A percentile compares a stretch with the other conserved stretches of the same genome.
Conservation (phyloP, 2,888 invertebrate genomes). For the Keiferia lycopersicella region DNA sequence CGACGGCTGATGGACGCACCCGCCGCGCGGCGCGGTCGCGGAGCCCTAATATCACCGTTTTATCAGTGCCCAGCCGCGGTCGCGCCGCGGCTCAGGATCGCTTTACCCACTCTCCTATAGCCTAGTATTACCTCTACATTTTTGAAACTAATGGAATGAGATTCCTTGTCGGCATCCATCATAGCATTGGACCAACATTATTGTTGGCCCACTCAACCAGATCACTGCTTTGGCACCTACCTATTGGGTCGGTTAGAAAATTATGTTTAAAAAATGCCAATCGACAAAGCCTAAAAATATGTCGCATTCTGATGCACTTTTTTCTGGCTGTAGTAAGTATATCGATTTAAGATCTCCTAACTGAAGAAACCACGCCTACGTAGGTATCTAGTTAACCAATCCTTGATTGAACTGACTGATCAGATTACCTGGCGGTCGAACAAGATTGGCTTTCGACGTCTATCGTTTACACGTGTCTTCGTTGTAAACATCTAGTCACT, state of each 20-base stretch:
- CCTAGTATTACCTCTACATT: not conserved
- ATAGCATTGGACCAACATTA: no score
- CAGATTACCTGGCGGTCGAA: not conserved
- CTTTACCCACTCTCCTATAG: slow-evolving; percentile 20
- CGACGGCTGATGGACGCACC: slow-evolving; percentile 59
- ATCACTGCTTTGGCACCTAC: no score
- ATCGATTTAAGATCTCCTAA: no score
- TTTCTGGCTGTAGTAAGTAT: not conserved
- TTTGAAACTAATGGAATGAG: not conserved
- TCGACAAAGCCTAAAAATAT: no score
- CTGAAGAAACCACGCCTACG: no score
- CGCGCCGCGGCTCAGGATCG: slow-evolving; percentile 33
- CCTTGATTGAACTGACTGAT: not conserved
- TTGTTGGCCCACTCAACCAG: no score
- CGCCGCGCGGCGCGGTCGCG: slow-evolving; percentile 49
- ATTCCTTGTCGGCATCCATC: no score
- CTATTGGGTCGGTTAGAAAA: no score
- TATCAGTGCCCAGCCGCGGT: slow-evolving; percentile 67
- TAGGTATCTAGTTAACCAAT: not conserved
- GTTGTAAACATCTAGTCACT: not conserved
- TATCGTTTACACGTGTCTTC: not conserved
- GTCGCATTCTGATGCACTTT: not conserved
- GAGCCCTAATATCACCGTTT: slow-evolving; percentile 74
- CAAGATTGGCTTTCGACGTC: not conserved
- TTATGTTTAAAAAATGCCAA: no score